Base-by-base conservation (phyloP, 2,888 invertebrate genomes). In the Diploptera punctata region DNA sequence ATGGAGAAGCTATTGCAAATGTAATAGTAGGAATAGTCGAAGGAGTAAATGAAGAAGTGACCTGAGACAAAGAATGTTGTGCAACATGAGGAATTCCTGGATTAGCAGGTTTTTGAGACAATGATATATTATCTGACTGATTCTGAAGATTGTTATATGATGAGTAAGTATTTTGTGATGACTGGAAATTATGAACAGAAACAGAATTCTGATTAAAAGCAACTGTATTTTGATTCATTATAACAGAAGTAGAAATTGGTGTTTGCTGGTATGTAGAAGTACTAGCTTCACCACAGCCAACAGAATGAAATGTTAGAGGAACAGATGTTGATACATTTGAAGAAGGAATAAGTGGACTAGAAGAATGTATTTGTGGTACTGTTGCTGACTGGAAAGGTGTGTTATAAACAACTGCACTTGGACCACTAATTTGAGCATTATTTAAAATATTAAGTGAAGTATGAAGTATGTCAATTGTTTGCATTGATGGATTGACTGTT, bases 381-480 rank as follows among this genome's bases (percentile, higher is more conserved):
- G 75, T 49, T 9, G 74, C 18, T 7, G 60, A 61, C n/a, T 69
- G 73, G 68, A 76, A 77, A 5, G 74, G 75, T 10, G 74, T 75
- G 47, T 76, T 76, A 52, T 76, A 77, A 0, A 76, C 73, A 57
- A 77, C 75, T 19, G 68, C 7, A 60, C 70, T 13, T 49, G 75
- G 68, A 52, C 73, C 74, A 52, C 70, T 75, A 13, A 76, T 61
- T 67, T 75, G 76, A 9, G 75, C 73, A 54, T 74, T 70, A 57
- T 76, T 77, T 21, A 77, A 67, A 21, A 77, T 73, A 26, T 73
- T 74, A 24, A 77, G 68, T 4, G 75, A 71, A 16, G 76, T 70
- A 67, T 77, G 77, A 33, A 77, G 72, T 18, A 77, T 74, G 44
- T 76, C 75, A 21, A 77, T 75, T 9, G 75, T 76, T 44, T 77